phyloP scores from a whole-genome alignment of 2,888 invertebrate species.

The Dione juno region DNA sequence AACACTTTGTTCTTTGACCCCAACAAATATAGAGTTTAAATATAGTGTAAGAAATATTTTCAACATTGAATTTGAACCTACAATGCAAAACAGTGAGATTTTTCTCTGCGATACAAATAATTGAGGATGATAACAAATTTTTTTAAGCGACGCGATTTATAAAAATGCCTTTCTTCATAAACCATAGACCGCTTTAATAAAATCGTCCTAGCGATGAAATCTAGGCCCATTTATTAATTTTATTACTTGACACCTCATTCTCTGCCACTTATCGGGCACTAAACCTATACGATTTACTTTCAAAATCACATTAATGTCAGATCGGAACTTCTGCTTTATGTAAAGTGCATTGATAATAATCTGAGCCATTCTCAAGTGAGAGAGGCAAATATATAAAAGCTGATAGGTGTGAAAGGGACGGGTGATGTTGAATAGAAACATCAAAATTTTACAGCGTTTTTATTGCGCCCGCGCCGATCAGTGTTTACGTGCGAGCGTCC shows the following conservation, averaged over 20 bases:
- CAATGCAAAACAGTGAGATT: neutral
- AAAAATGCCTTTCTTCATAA: neutral
- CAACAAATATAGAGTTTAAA: neutral
- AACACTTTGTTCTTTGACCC: neutral
- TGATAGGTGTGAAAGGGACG: slow-evolving; percentile 53
- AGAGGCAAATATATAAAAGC: slow-evolving; percentile 54
- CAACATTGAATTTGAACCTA: neutral
- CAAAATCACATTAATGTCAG: slow-evolving; percentile 81
- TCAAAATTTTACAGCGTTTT: slow-evolving; percentile 83
- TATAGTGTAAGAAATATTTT: neutral
- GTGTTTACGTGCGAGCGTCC: slow-evolving; percentile 77
- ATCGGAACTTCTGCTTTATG: slow-evolving; percentile 81
- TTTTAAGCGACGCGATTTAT: neutral
- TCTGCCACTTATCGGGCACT: slow-evolving; percentile 70
- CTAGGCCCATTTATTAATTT: slow-evolving; percentile 73
- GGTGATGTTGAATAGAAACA: slow-evolving; percentile 78
- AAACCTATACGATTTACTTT: slow-evolving; percentile 80
- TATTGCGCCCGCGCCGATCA: slow-evolving; percentile 74
- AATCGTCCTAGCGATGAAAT: slow-evolving; percentile 45
- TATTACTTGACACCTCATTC: slow-evolving; percentile 79
- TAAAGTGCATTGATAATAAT: slow-evolving; percentile 84
- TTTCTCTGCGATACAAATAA: neutral
- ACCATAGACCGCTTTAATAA: slow-evolving; percentile 27
- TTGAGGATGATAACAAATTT: neutral
- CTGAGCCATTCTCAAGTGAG: slow-evolving; percentile 70